Evolutionary conservation across 2,797 vertebrate genomes (phyloP).

Genomic region (Hyperoplus immaculatus): DNA sequence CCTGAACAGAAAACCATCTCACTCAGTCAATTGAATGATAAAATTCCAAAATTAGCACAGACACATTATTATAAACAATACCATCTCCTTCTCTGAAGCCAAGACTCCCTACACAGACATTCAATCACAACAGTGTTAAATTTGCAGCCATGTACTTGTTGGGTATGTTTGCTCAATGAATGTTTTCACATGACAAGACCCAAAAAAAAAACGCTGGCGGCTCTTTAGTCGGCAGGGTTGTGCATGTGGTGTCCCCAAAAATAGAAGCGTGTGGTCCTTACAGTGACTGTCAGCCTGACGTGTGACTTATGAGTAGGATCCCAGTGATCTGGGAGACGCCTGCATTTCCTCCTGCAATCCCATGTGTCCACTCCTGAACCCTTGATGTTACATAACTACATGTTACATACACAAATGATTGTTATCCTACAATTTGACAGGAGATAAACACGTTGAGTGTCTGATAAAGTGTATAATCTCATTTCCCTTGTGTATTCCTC

Average conservation of each 20-base stretch:
- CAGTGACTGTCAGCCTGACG: conserved; percentile 33
- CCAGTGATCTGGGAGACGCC: background rate
- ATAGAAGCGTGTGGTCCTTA: conserved; percentile 61
- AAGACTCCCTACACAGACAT: conserved; percentile 33
- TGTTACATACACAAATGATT: conserved; percentile 10
- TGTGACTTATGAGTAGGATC: conserved; percentile 28
- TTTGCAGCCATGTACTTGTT: conserved; percentile 19
- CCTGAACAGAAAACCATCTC: background rate
- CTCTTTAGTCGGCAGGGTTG: conserved; percentile 29
- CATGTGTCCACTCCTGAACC: conserved; percentile 20
- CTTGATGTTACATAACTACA: conserved; percentile 11
- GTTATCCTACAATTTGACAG: conserved; percentile 21
- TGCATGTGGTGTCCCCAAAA: conserved; percentile 62
- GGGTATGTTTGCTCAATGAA: conserved; percentile 16
- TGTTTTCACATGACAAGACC: conserved; percentile 40
- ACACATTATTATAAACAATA: background rate
- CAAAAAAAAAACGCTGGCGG: conserved; percentile 18
- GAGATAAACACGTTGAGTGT: conserved; percentile 15
- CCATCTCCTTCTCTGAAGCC: conserved; percentile 26
- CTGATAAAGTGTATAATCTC: background rate
- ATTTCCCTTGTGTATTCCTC: background rate
- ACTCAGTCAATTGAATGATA: background rate
- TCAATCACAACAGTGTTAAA: conserved; percentile 18
- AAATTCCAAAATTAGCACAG: conserved; percentile 15
- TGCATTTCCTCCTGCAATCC: conserved; percentile 29